Evolutionary conservation across 1,140 invertebrate genomes (phyloP).

Genomic region (Drusus annulatus): DNA sequence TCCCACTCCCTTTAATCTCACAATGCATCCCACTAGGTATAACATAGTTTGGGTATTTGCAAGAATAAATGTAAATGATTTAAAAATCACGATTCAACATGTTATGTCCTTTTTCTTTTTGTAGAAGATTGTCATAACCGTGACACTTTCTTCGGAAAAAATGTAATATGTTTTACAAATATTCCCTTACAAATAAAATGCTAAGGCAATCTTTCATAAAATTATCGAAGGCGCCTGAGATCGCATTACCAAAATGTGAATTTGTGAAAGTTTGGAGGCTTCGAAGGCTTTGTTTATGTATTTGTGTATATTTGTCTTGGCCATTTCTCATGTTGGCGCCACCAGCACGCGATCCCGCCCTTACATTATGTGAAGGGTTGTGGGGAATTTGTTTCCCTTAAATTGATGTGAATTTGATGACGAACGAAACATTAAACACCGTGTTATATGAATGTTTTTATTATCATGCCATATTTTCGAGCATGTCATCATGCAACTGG

Average conservation of each 20-base stretch:
- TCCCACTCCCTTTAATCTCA: too few species aligned
- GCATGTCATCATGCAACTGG: conserved; percentile 25
- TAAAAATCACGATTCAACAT: too few species aligned
- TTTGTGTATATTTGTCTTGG: conserved; percentile 46
- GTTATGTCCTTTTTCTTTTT: too few species aligned
- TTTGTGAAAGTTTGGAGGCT: neutral
- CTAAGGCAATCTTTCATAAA: conserved; percentile 19
- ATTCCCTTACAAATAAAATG: neutral
- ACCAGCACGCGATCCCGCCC: conserved; percentile 47
- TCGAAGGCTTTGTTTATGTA: neutral
- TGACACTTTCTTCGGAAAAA: too few species aligned
- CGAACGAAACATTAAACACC: conserved; percentile 28
- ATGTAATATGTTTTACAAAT: too few species aligned
- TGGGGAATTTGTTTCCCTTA: conserved; percentile 30
- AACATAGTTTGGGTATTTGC: too few species aligned
- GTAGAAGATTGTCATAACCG: too few species aligned
- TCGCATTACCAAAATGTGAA: conserved; percentile 31
- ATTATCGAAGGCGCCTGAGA: conserved; percentile 17
- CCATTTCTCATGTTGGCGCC: conserved; percentile 54
- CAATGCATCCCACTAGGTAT: too few species aligned
- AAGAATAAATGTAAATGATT: too few species aligned
- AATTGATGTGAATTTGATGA: conserved; percentile 40
- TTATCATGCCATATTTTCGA: neutral
- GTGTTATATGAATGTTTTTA: conserved; percentile 34
- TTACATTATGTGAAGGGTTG: conserved; percentile 23